phyloP scores from a whole-genome alignment of 2,113 vertebrate species.

The Lucifuga dentata region DNA sequence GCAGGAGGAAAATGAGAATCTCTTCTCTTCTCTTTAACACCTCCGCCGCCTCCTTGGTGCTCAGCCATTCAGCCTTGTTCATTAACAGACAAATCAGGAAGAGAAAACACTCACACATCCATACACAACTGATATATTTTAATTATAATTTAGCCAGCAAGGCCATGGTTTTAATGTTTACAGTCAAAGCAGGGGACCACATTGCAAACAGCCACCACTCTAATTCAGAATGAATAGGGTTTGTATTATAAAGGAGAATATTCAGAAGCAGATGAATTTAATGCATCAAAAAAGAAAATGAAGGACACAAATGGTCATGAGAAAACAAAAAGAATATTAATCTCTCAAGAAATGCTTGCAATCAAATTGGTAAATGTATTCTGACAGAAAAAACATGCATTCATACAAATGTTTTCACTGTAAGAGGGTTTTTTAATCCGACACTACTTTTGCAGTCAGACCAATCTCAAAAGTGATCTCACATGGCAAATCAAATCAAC shows the following conservation, averaged over 20 bases:
- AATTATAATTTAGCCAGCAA: constrained; percentile 9
- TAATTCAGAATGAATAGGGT: no score
- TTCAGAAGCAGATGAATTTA: no score
- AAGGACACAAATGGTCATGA: not conserved
- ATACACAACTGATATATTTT: not conserved
- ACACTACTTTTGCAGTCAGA: constrained; percentile 12
- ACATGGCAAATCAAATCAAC: constrained; percentile 59
- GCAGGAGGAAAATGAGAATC: constrained; percentile 43
- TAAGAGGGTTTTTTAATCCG: not conserved
- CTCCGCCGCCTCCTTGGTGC: constrained; percentile 12
- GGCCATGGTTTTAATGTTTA: not conserved
- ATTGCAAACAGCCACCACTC: not conserved
- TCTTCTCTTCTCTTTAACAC: constrained; percentile 41
- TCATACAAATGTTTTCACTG: constrained; percentile 24
- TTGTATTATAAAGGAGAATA: no score
- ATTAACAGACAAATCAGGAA: constrained; percentile 9
- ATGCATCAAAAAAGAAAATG: not conserved
- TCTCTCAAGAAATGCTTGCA: not conserved
- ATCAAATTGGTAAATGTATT: constrained; percentile 12
- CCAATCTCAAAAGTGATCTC: constrained; percentile 27
- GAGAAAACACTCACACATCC: constrained; percentile 5
- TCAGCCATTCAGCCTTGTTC: constrained; percentile 30
- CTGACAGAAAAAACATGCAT: constrained; percentile 2
- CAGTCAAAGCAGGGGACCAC: not conserved
- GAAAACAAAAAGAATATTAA: constrained; percentile 16